Evolutionary conservation across 2,797 vertebrate species (phyloP), one percentile per base, ranked within the genome.

Genomic region (Lepus townsendii): DNA sequence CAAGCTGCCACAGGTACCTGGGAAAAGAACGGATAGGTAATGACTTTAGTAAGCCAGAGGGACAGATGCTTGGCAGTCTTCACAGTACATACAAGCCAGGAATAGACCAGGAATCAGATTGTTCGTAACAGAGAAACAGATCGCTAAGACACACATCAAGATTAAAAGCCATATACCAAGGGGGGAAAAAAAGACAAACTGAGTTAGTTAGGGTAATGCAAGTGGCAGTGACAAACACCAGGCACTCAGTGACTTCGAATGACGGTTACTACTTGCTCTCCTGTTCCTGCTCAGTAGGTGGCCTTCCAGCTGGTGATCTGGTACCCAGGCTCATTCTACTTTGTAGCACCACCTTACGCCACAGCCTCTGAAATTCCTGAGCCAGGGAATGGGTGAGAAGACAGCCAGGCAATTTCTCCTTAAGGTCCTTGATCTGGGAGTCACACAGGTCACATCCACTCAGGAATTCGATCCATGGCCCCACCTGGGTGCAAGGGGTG

Each of bases 41-140:
- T 19, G 54, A 68, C 86, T 91, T 93, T 14, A 35, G 83, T 65
- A 75, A 93, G n/a, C 30, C 47, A 54, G 78, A 78, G 47, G 50
- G 54, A 78, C 38, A 27, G 20, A 68, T 68, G 76, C 73, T 92
- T 92, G 69, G 32, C 83, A 79, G 9, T 73, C 22, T 83, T 92
- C 65, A 68, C 1, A 42, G 22, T 47, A 38, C 11, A 9, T 76
- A 71, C 47, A 78, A 91, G 27, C 38, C n/a, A 50, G 26, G 26
- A 85, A 69, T 57, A 57, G 20, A 72, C 85, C 38, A 88, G 68
- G 42, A 78, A 69, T 88, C 38, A 65, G 71, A 50, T n/a, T 68
- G 50, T 80, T 89, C 54, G 32, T 63, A 69, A 77, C 13, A 27
- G 52, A 83, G 60, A 0, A 73, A 42, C 17, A 82, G 30, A 77